Evolutionary conservation across 2,113 vertebrate species (phyloP).

Genomic region (Saimiri boliviensis): DNA sequence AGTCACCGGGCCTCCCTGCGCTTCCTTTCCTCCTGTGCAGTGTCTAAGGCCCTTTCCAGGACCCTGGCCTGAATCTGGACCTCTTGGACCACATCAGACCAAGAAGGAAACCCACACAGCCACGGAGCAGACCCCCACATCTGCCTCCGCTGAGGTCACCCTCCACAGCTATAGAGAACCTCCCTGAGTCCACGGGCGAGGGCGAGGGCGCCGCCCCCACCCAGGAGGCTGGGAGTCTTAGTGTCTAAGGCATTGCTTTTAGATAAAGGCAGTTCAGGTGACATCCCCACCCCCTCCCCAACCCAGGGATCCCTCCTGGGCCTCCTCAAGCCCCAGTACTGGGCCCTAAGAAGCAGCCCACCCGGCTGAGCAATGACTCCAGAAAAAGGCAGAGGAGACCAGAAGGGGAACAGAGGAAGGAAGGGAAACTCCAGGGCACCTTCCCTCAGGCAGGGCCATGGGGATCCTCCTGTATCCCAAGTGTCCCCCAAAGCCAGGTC

Average conservation of each 20-base stretch:
- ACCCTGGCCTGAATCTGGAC: not conserved
- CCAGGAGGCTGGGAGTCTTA: not conserved
- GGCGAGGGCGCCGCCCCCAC: not conserved
- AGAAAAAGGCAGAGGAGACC: not conserved
- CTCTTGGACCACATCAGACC: not conserved
- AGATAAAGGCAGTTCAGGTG: not conserved
- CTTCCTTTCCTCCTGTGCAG: not conserved
- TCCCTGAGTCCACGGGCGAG: not conserved
- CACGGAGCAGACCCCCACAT: too few species aligned
- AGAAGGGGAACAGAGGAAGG: too few species aligned
- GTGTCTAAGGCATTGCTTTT: not conserved
- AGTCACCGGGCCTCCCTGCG: not conserved
- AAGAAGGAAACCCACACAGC: not conserved
- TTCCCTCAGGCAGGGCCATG: not conserved
- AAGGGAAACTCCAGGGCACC: accelerated
- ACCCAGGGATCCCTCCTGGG: not conserved
- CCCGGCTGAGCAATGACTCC: not conserved
- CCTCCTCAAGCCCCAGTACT: not conserved
- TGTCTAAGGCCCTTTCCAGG: not conserved
- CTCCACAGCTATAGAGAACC: not conserved
- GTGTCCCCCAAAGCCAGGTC: not conserved
- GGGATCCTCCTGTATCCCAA: not conserved
- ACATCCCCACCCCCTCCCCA: not conserved
- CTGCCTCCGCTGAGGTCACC: not conserved
- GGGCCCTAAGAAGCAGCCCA: not conserved